phyloP scores from a whole-genome alignment of 2,113 vertebrate species.

The Cephalopterus ornatus region DNA sequence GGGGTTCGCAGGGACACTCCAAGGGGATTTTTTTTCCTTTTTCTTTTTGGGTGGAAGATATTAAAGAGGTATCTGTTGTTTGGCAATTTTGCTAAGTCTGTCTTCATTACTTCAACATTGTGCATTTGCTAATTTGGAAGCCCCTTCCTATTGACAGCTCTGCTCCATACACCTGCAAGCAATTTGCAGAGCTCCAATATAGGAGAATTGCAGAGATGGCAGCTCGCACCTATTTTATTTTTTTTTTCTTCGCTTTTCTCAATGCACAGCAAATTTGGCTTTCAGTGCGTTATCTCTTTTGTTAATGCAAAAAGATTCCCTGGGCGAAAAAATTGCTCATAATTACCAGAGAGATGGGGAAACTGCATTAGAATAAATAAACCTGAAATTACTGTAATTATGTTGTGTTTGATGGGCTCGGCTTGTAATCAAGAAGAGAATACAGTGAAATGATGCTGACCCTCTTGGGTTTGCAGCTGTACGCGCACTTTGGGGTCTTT shows the following conservation, averaged over 20 bases:
- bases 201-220: conserved; percentile 90
- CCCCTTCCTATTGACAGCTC: conserved; percentile 91
- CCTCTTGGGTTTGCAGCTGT: conserved; percentile 99
- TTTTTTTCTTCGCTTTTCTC: conserved; percentile 76
- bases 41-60: conserved; percentile 72
- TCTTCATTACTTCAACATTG: conserved; percentile 93
- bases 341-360: conserved; percentile 99
- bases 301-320: conserved; percentile 99
- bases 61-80: conserved; percentile 83
- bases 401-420: conserved; percentile 99
- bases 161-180: conserved; percentile 99
- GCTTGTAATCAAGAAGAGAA: conserved; percentile 99
- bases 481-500: conserved; percentile 87
- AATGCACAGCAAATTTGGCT: conserved; percentile 95
- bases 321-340: conserved; percentile 99
- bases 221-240: conserved; percentile 93
- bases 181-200: conserved; percentile 97
- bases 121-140: conserved; percentile 95
- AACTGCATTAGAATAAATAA: conserved; percentile 99
- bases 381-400: conserved; percentile 99
- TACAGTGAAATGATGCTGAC: conserved; percentile 99
- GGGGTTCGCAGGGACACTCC: conserved; percentile 57
- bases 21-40: conserved; percentile 25
- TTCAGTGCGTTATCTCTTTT: conserved; percentile 99
- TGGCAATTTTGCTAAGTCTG: conserved; percentile 86